Evolutionary conservation across 2,797 vertebrate genomes (phyloP).

Genomic region (Okamejei kenojei): DNA sequence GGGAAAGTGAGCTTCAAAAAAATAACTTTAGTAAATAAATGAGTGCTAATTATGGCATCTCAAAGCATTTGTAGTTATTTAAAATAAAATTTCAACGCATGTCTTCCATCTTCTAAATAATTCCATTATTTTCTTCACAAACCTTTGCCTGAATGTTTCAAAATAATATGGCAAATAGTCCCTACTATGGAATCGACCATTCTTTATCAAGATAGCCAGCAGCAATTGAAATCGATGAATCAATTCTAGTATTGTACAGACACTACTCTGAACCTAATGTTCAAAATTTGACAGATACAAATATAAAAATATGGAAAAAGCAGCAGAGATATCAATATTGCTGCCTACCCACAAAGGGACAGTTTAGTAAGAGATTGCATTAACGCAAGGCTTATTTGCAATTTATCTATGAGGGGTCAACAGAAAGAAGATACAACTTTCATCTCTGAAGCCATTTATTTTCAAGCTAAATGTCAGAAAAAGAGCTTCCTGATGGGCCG

Average conservation of each 20-base stretch:
- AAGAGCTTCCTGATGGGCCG: too few species aligned
- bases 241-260: conserved; percentile 40
- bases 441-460: background rate
- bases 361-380: background rate
- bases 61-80: conserved; percentile 71
- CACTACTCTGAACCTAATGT: background rate
- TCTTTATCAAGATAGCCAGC: conserved; percentile 63
- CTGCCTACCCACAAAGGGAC: background rate
- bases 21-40: conserved; percentile 60
- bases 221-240: conserved; percentile 65
- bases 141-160: conserved; percentile 64
- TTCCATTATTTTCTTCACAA: conserved; percentile 72
- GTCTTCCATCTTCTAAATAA: conserved; percentile 71
- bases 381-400: background rate
- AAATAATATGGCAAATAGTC: conserved; percentile 66
- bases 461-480: background rate
- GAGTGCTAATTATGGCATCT: conserved; percentile 73
- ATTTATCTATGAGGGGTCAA: background rate
- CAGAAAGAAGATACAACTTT: background rate
- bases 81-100: conserved; percentile 67
- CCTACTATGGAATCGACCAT: conserved; percentile 64
- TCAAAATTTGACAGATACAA: background rate
- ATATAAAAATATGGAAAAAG: conserved; percentile 11
- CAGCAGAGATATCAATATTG: conserved; percentile 6
- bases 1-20: conserved; percentile 43